A percentile compares a stretch with the other conserved stretches of the same genome.
phyloP scores from a whole-genome alignment of 30 jellyfish, hydroid and myxozoan genomes.

The Turritopsis rubra region DNA sequence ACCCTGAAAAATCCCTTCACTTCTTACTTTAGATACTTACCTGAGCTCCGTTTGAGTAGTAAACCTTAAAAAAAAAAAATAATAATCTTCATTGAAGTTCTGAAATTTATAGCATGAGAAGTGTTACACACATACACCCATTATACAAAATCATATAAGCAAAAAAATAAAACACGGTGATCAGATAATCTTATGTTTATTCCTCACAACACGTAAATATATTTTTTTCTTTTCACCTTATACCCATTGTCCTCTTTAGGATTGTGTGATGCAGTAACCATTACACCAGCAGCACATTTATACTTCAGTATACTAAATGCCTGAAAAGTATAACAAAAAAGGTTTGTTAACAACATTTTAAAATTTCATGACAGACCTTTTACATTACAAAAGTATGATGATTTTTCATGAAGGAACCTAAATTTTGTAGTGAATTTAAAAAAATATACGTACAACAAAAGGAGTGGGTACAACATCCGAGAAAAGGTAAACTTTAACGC shows the following conservation, averaged over 20 bases:
- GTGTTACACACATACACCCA: too few relatives aligned
- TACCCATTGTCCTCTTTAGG: slow-evolving; percentile 97
- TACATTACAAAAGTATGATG: too few relatives aligned
- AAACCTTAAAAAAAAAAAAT: slow-evolving; percentile 46
- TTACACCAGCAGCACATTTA: slow-evolving; percentile 78
- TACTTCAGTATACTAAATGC: slow-evolving; percentile 66
- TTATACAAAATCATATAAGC: too few relatives aligned
- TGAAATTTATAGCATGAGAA: too few relatives aligned
- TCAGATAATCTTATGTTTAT: too few relatives aligned
- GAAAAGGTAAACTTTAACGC: slow-evolving; percentile 73
- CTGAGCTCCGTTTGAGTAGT: slow-evolving; percentile 89
- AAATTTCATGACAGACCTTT: background rate
- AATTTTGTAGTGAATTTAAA: background rate
- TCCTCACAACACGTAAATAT: too few relatives aligned
- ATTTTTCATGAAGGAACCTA: slow-evolving; percentile 10
- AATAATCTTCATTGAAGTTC: background rate
- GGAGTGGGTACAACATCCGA: slow-evolving; percentile 91
- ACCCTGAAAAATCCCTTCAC: too few relatives aligned
- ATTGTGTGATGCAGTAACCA: slow-evolving; percentile 98
- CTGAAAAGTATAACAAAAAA: slow-evolving; percentile 23
- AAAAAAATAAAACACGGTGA: too few relatives aligned
- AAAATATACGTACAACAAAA: slow-evolving; percentile 61
- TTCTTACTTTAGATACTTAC: slow-evolving; percentile 32
- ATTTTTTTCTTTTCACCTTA: slow-evolving; percentile 39
- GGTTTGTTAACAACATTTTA: background rate